phyloP scores from a whole-genome alignment of 2,113 vertebrate species.

The Salvelinus alpinus region DNA sequence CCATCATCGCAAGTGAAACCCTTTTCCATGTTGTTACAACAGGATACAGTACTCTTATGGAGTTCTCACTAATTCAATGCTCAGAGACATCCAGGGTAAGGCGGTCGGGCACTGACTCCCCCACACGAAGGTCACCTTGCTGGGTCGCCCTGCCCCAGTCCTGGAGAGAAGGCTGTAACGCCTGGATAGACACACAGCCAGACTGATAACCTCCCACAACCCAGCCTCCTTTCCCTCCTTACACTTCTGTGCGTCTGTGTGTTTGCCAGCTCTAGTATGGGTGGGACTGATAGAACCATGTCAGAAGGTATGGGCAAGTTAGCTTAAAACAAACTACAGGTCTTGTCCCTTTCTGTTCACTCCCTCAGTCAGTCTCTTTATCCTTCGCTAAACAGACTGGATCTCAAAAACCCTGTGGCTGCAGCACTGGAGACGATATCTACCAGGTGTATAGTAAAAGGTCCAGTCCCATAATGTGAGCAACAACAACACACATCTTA shows the following conservation, averaged over 20 bases:
- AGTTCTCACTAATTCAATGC: neutral
- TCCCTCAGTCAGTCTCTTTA: neutral
- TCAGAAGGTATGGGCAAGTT: neutral
- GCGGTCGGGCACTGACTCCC: conserved; percentile 12
- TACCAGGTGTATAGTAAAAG: neutral
- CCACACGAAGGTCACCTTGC: neutral
- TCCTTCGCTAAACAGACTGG: neutral
- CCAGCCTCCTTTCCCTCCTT: too few relatives aligned
- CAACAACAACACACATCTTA: too few relatives aligned
- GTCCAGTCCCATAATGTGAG: neutral
- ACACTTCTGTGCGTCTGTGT: too few relatives aligned
- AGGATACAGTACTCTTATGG: conserved; percentile 10
- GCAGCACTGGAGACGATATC: neutral
- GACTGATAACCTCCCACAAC: neutral
- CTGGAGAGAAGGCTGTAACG: neutral
- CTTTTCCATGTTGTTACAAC: neutral
- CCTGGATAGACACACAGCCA: neutral
- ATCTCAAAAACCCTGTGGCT: neutral
- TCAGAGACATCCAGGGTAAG: conserved; percentile 34
- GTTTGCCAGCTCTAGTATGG: neutral
- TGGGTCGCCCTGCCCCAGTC: conserved; percentile 20
- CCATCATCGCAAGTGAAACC: too few relatives aligned
- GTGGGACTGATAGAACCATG: neutral
- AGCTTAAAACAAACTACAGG: neutral
- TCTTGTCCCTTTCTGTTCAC: neutral